Conservation (phyloP, 2,888 invertebrate genomes). For the Erebia aethiops region DNA sequence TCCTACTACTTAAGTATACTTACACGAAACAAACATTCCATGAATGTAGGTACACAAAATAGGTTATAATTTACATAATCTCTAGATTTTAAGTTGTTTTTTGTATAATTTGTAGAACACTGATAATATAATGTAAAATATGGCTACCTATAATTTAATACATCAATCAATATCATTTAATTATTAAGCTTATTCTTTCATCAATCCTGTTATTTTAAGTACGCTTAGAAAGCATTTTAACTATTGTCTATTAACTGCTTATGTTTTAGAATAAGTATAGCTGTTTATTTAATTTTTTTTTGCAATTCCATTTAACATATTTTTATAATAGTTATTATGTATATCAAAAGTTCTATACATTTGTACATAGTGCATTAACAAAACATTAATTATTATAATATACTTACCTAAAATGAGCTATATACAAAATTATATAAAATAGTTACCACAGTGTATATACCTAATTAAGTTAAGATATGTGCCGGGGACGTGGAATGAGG, state of each 20-base stretch:
- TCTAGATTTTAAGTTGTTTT: conserved; percentile 8
- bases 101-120: background rate
- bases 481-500: conserved; percentile 78
- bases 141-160: background rate
- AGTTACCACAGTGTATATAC: conserved; percentile 40
- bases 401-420: background rate
- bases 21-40: conserved; percentile 20
- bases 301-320: background rate
- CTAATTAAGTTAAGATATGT: conserved; percentile 50
- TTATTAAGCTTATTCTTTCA: background rate
- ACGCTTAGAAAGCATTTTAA: conserved; percentile 11
- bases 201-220: background rate
- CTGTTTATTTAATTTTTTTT: background rate
- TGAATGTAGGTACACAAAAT: conserved; percentile 17
- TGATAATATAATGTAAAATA: background rate
- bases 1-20: background rate
- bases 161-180: background rate
- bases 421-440: conserved; percentile 18
- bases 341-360: background rate
- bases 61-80: conserved; percentile 15
- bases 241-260: background rate
- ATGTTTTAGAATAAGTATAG: background rate
- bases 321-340: background rate
- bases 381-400: background rate
- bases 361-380: conserved; percentile 4